These are phyloP conservation scores for Xerus rutilus DNA, from an alignment of 2,797 vertebrate species.

Conservation along the genomic window DNA sequence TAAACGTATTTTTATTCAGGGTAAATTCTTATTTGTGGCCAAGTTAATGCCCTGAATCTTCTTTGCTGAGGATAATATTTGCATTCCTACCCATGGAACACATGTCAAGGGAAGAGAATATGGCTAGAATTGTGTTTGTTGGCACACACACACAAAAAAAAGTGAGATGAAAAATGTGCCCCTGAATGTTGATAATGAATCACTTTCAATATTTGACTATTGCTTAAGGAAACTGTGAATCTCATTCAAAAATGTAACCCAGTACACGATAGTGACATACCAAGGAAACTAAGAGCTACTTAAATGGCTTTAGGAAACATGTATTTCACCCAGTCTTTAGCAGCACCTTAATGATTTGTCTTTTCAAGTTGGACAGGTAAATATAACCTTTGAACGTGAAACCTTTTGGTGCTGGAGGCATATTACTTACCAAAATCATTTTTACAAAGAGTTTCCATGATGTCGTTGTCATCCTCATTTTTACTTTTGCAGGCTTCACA, in stretches of 20 bases:
- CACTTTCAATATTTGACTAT: constrained; percentile 7
- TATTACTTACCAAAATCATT: constrained; percentile 97
- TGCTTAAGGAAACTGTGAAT: not conserved
- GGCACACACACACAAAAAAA: not conserved
- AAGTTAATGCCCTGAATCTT: not conserved
- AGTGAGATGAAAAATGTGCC: not conserved
- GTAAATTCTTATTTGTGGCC: constrained; percentile 29
- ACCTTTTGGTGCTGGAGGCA: not conserved
- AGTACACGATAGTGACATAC: not conserved
- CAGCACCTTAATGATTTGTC: not conserved
- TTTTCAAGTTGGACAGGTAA: not conserved
- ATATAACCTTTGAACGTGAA: constrained; percentile 26
- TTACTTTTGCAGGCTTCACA: constrained; percentile 97
- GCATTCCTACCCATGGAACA: not conserved
- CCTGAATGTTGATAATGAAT: not conserved
- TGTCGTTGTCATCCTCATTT: constrained; percentile 97
- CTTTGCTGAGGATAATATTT: not conserved
- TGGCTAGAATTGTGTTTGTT: not conserved
- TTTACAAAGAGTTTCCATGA: constrained; percentile 98
- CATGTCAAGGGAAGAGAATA: not conserved
- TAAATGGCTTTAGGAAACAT: not conserved
- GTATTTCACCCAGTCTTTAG: not conserved
- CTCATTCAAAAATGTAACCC: not conserved
- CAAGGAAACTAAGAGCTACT: constrained; percentile 20
- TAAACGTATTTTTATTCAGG: not conserved